These are phyloP conservation scores for Philopedon plagiatum DNA, from an alignment of 2,888 invertebrate species.

Conservation along the genomic window DNA sequence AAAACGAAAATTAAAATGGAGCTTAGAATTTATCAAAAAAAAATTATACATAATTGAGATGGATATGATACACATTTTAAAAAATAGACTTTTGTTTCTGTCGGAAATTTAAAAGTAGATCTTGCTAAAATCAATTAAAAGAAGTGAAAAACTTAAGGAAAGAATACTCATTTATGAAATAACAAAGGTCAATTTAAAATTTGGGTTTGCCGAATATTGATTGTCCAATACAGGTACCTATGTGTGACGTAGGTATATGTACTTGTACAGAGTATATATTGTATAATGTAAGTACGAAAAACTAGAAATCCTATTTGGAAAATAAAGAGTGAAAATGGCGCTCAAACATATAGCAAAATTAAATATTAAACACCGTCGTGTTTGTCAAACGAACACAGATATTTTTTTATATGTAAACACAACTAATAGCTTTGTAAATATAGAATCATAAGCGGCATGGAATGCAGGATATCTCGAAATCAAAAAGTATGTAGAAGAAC, in stretches of 20 bases:
- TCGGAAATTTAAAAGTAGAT: too few relatives aligned
- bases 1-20: background rate
- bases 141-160: too few relatives aligned
- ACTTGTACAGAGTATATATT: too few relatives aligned
- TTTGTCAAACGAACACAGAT: conserved; percentile 10
- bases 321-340: background rate
- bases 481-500: too few relatives aligned
- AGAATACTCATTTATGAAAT: too few relatives aligned
- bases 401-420: background rate
- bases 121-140: too few relatives aligned
- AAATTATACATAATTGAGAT: background rate
- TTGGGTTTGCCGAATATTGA: too few relatives aligned
- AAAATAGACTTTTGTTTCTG: too few relatives aligned
- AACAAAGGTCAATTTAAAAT: too few relatives aligned
- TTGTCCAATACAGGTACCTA: too few relatives aligned
- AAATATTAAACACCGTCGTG: background rate
- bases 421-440: conserved; percentile 18
- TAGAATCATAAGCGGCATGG: background rate
- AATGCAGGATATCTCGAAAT: background rate
- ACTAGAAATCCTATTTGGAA: background rate
- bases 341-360: background rate
- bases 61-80: too few relatives aligned
- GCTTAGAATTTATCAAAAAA: background rate
- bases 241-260: too few relatives aligned
- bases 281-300: background rate